These are phyloP conservation scores for Thripadectes ignobilis DNA, from an alignment of 2,797 vertebrate genomes.

Conservation along the genomic window DNA sequence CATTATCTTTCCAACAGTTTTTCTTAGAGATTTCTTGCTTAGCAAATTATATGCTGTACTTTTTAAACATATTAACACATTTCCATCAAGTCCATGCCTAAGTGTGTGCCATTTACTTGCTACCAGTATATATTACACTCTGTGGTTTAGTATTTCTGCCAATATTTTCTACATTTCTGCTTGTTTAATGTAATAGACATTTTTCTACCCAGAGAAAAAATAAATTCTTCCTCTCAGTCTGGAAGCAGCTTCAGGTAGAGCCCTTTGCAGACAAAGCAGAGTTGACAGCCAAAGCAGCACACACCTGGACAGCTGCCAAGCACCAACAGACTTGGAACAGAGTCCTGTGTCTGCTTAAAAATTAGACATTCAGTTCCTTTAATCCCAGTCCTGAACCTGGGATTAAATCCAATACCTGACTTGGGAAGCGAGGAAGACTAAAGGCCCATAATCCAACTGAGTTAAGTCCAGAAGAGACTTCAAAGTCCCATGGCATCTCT, in stretches of 20 bases:
- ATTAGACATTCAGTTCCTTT: conserved; percentile 7
- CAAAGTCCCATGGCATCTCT: not conserved
- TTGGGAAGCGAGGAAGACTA: not conserved
- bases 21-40: not conserved
- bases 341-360: conserved; percentile 3
- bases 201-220: not conserved
- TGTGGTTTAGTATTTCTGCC: not conserved
- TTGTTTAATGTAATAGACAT: not conserved
- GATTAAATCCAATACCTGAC: not conserved
- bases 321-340: not conserved
- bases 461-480: not conserved
- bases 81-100: not conserved
- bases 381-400: conserved; percentile 10
- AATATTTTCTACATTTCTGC: not conserved
- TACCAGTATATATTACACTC: not conserved
- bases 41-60: not conserved
- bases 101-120: not conserved
- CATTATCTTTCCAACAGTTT: not conserved
- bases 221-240: not conserved
- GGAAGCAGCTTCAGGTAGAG: conserved; percentile 24
- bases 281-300: not conserved
- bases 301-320: conserved; percentile 4
- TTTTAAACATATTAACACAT: not conserved
- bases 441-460: not conserved
- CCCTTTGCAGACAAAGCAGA: not conserved